Evolutionary conservation across 1,140 invertebrate genomes (phyloP), one percentile per base, ranked within the genome.

Genomic region (Oedothorax gibbosus): DNA sequence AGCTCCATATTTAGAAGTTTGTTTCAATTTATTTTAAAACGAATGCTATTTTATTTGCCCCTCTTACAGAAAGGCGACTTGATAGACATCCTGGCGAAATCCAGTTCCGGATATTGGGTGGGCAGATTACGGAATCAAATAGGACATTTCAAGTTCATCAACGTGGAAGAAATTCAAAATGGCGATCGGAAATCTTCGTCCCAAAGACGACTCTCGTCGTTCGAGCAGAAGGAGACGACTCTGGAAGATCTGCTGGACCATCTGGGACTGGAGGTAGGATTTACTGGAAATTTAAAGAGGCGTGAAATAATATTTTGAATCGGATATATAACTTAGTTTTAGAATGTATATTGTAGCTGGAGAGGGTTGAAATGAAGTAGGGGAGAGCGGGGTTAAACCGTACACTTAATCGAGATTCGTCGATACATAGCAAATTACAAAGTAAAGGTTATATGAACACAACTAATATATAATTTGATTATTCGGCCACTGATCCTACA

Each of bases 91-190:
- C 92, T 98, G 87, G 95, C 95, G 87, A 98, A 97, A 94, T 96
- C 95, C 88, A 94, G 95, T 65, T 96, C 94, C 83, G 96, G 96
- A 9, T 93, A 96, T 77, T 98, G 96, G 96, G 94, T 94, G 88
- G 97, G 96, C 50, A 89, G 90, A 72, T 87, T 91, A 4, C 94
- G 96, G 89, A 95, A 94, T 88, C 93, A 94, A 90, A 92, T 96
- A 86, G 96, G 97, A 15, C 94, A 94, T 89, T 98, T 98, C 89
- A 97, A 97, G 91, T 97, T 97, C 90, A 96, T 96, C 88, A 96
- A 97, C 90, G 96, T 98, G 56, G 95, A 97, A 91, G 93, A 87
- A 85, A 81, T 97, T 53, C 56, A 20, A 12, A 65, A 71, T n/a
- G 75, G 64, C 0, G 75, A 71, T 7, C 69, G 76, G 54, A 57